A percentile compares a stretch with the other conserved stretches of the same genome.
Evolutionary conservation across 2,113 vertebrate genomes (phyloP).

Genomic region (Charadrius vociferus): DNA sequence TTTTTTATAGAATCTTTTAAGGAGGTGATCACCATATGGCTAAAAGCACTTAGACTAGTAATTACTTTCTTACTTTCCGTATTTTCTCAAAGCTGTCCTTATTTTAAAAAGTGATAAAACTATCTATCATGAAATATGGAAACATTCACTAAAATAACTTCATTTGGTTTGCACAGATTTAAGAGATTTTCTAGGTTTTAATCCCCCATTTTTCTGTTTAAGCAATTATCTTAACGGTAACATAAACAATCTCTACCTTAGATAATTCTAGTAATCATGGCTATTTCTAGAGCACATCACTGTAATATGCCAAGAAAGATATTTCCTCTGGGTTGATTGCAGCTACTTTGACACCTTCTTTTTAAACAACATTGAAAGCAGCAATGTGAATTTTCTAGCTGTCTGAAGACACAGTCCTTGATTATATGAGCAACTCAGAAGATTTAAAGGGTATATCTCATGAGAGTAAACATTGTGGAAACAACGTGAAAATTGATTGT

Average conservation of each 20-base stretch:
- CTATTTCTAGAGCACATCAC: neutral
- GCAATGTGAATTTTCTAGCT: neutral
- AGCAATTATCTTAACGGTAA: neutral
- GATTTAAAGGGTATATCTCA: neutral
- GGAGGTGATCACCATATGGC: neutral
- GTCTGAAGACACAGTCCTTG: neutral
- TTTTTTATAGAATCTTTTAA: neutral
- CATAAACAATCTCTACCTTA: neutral
- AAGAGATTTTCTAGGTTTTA: neutral
- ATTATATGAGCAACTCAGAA: neutral
- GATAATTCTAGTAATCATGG: neutral
- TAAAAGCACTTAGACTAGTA: neutral
- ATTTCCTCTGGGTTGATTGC: neutral
- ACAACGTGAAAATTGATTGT: neutral
- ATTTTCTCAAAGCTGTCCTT: neutral
- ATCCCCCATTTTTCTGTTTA: neutral
- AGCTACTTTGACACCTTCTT: neutral
- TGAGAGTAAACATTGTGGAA: neutral
- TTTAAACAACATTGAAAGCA: neutral
- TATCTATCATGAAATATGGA: neutral
- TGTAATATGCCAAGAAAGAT: neutral
- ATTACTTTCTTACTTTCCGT: neutral
- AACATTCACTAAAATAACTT: neutral
- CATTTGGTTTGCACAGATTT: neutral
- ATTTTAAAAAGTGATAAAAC: neutral